These are phyloP conservation scores for Chaetoderma sp. DNA, from an alignment of 2,888 invertebrate genomes.

Conservation along the genomic window DNA sequence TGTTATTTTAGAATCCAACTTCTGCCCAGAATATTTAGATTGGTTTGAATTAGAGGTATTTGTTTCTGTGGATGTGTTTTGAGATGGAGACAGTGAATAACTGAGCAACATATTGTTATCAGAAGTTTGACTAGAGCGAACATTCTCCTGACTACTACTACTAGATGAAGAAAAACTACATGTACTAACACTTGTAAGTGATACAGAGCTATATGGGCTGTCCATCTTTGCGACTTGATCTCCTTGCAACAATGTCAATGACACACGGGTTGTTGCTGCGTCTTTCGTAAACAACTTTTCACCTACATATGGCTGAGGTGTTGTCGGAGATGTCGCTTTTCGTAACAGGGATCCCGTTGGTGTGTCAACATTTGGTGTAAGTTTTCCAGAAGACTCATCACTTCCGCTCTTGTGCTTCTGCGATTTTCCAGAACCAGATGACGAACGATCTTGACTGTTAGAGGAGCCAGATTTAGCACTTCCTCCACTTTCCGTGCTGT, in stretches of 20 bases:
- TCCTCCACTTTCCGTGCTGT: constrained; percentile 24
- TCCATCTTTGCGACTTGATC: constrained; percentile 44
- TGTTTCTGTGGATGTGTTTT: no score
- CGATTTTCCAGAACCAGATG: no score
- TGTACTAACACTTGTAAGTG: constrained; percentile 60
- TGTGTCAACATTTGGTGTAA: no score
- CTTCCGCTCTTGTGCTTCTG: no score
- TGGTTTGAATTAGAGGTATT: background rate
- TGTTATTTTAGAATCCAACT: background rate
- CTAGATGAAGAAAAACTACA: constrained; percentile 31
- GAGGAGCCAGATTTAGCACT: no score
- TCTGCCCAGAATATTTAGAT: background rate
- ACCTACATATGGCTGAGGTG: constrained; percentile 50
- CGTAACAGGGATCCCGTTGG: no score
- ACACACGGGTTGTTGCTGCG: constrained; percentile 59
- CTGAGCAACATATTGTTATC: background rate
- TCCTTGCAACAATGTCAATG: constrained; percentile 50
- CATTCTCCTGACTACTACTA: background rate
- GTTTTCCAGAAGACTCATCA: no score
- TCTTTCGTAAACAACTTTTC: constrained; percentile 64
- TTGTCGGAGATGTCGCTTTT: no score
- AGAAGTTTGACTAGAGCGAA: constrained; percentile 3
- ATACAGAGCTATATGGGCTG: constrained; percentile 53
- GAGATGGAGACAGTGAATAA: background rate
- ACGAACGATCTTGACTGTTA: no score